Conservation (phyloP, 2,113 vertebrate species). For the Myotis yumanensis region DNA sequence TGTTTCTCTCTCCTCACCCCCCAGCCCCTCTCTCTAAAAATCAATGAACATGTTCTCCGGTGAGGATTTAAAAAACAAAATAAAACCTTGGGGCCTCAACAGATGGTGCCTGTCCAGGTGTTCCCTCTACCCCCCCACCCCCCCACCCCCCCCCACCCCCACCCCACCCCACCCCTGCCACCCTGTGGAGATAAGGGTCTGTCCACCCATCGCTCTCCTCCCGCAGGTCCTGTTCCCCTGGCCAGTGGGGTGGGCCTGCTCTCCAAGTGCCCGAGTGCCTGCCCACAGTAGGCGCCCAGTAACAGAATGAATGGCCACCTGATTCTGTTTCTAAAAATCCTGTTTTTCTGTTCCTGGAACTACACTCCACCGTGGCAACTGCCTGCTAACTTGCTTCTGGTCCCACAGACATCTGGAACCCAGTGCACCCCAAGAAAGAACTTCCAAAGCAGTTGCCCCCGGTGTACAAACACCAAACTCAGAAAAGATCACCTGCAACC, state of each 20-base stretch:
- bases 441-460: not conserved
- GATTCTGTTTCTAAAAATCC: not conserved
- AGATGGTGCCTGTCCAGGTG: not conserved
- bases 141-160: not conserved
- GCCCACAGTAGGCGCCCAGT: not conserved
- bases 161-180: not conserved
- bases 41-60: no score
- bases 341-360: conserved; percentile 22
- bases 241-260: not conserved
- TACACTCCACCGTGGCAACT: not conserved
- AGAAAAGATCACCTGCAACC: not conserved
- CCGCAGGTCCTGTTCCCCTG: not conserved
- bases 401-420: not conserved
- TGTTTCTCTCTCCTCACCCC: no score
- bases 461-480: not conserved
- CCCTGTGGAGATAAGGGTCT: not conserved
- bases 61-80: no score
- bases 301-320: not conserved
- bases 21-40: no score
- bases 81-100: not conserved
- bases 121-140: not conserved
- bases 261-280: not conserved
- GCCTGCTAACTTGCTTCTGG: not conserved
- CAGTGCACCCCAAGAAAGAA: not conserved
- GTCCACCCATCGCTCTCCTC: not conserved